Evolutionary conservation across 2,797 vertebrate species (phyloP).

Genomic region (Neomorphus geoffroyi): DNA sequence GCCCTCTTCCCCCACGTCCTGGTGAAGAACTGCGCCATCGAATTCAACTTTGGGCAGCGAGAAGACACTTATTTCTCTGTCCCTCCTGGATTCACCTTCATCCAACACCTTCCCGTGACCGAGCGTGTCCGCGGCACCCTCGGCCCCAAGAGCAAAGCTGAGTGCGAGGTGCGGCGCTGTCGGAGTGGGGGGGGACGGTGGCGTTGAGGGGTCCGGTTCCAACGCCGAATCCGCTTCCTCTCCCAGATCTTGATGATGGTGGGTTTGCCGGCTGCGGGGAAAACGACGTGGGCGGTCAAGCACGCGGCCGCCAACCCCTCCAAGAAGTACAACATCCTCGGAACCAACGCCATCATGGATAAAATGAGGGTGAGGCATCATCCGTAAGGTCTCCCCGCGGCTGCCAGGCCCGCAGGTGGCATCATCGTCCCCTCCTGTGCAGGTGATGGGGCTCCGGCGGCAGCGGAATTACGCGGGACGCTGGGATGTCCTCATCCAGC

Average conservation of each 20-base stretch:
- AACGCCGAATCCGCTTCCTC: no score
- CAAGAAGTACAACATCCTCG: conserved; percentile 93
- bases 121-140: conserved; percentile 84
- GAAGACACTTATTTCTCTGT: conserved; percentile 81
- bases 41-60: conserved; percentile 93
- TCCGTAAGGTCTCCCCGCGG: no score
- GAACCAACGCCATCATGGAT: conserved; percentile 96
- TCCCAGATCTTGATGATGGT: conserved; percentile 92
- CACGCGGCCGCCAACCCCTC: conserved; percentile 84
- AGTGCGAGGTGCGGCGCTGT: conserved; percentile 85
- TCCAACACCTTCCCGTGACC: conserved; percentile 82
- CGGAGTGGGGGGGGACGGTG: no score
- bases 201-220: no score
- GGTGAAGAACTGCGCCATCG: conserved; percentile 91
- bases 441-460: conserved; percentile 94
- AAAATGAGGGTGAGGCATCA: conserved; percentile 88
- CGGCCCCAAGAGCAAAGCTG: conserved; percentile 86
- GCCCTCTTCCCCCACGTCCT: conserved; percentile 90
- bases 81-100: conserved; percentile 87
- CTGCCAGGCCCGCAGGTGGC: no score
- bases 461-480: conserved; percentile 92
- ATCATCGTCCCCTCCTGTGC: background rate
- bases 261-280: conserved; percentile 91
- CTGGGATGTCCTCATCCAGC: conserved; percentile 94
- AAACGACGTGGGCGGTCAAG: conserved; percentile 92